Percentiles rank a stretch among this genome's conserved stretches.
Conservation (phyloP, 2,113 vertebrate species). For the Okapia johnstoni region DNA sequence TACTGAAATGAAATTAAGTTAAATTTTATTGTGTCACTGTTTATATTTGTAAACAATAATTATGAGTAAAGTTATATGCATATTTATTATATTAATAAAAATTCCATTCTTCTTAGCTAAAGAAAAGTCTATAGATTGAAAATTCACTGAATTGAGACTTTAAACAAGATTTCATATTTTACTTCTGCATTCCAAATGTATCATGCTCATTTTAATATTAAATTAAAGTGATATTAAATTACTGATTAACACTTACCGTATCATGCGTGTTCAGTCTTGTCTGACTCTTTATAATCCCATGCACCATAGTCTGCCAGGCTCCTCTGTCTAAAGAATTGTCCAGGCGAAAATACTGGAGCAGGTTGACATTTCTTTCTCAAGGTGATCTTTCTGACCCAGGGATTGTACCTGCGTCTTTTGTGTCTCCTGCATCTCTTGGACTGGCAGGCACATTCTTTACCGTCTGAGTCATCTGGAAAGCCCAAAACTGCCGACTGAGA, state of each 20-base stretch:
- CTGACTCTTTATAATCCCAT: neutral
- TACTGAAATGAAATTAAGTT: neutral
- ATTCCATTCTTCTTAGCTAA: neutral
- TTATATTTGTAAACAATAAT: neutral
- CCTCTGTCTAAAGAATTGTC: neutral
- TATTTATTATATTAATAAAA: neutral
- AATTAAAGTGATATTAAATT: neutral
- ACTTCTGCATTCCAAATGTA: neutral
- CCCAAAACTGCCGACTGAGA: neutral
- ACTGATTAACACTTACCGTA: neutral
- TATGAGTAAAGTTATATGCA: neutral
- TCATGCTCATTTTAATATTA: neutral
- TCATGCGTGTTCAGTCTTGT: neutral
- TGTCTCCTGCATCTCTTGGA: neutral
- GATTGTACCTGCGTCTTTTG: neutral
- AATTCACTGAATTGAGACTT: neutral
- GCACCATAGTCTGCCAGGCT: neutral
- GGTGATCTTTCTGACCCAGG: neutral
- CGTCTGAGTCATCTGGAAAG: neutral
- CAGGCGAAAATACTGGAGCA: neutral
- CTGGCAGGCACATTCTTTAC: neutral
- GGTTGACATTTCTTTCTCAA: neutral
- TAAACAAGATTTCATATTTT: neutral
- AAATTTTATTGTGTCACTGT: neutral
- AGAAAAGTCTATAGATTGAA: neutral